A percentile compares a stretch with the other conserved stretches of the same genome.
Conservation (phyloP, 2,888 invertebrate species). For the Cenopis cana region DNA sequence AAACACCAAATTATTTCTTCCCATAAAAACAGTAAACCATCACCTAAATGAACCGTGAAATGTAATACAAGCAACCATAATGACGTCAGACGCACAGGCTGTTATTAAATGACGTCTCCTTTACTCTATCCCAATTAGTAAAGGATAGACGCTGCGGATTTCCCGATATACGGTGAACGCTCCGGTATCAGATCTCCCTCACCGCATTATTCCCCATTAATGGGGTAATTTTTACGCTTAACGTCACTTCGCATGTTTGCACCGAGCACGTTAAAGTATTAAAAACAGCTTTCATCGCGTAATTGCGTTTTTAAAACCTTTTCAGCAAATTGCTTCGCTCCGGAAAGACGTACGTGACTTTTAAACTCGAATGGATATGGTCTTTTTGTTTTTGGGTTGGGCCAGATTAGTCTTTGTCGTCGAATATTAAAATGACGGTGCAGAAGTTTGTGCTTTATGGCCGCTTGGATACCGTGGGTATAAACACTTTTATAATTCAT, state of each 20-base stretch:
- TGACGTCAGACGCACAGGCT: neutral
- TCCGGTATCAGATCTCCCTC: constrained; percentile 6
- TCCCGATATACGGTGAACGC: neutral
- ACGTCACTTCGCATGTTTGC: constrained; percentile 31
- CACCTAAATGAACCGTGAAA: constrained; percentile 35
- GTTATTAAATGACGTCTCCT: neutral
- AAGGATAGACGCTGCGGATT: constrained; percentile 1
- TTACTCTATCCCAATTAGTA: neutral
- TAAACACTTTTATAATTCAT: constrained; percentile 10
- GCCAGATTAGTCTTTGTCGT: constrained; percentile 20
- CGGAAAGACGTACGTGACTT: constrained; percentile 8
- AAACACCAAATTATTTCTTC: constrained; percentile 18
- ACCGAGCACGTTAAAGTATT: constrained; percentile 36
- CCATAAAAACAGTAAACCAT: constrained; percentile 35
- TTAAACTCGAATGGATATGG: neutral
- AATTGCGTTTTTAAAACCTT: constrained; percentile 42
- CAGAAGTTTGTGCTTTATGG: constrained; percentile 38
- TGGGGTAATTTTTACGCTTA: constrained; percentile 37
- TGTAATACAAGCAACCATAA: constrained; percentile 28
- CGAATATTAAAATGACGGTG: constrained; percentile 42
- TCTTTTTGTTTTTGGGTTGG: neutral
- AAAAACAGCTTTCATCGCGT: constrained; percentile 40
- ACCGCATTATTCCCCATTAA: constrained; percentile 33
- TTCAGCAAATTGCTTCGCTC: constrained; percentile 14
- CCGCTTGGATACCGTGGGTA: constrained; percentile 13